These are phyloP conservation scores for Lordiphosa collinella DNA, from an alignment of 1,140 invertebrate species.

Conservation along the genomic window DNA sequence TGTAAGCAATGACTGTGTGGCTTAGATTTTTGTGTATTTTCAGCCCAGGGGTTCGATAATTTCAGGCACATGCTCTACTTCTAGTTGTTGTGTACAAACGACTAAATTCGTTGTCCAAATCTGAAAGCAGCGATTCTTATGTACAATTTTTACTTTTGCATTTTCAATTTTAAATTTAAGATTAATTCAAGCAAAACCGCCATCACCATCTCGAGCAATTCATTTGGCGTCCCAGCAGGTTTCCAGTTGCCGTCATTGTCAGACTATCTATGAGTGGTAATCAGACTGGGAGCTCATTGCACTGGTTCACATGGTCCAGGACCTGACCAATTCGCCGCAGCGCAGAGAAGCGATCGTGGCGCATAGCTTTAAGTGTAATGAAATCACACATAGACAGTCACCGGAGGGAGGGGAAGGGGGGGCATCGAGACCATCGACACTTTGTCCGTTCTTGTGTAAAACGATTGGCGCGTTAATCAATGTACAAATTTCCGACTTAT, in stretches of 20 bases:
- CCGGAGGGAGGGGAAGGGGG: neutral
- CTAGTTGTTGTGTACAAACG: too few species aligned
- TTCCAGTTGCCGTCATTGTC: conserved; percentile 31
- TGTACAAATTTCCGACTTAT: conserved; percentile 76
- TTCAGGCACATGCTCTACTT: too few species aligned
- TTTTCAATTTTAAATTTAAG: neutral
- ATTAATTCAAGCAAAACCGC: conserved; percentile 9
- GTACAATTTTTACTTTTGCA: too few species aligned
- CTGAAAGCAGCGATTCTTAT: too few species aligned
- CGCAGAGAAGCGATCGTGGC: conserved; percentile 2
- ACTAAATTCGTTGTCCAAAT: too few species aligned
- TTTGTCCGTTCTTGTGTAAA: conserved; percentile 72
- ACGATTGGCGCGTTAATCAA: conserved; percentile 77
- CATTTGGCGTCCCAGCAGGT: conserved; percentile 70
- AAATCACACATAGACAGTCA: conserved; percentile 62
- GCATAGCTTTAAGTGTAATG: conserved; percentile 63
- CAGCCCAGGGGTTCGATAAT: too few species aligned
- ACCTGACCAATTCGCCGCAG: conserved; percentile 49
- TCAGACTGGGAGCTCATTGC: conserved; percentile 60
- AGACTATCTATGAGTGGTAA: conserved; percentile 67
- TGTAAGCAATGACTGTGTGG: too few species aligned
- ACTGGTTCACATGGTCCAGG: conserved; percentile 43
- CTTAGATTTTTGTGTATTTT: too few species aligned
- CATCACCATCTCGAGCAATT: conserved; percentile 54
- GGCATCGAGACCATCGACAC: conserved; percentile 55